phyloP scores from a whole-genome alignment of 2,888 invertebrate species.

The Platycheirus albimanus region DNA sequence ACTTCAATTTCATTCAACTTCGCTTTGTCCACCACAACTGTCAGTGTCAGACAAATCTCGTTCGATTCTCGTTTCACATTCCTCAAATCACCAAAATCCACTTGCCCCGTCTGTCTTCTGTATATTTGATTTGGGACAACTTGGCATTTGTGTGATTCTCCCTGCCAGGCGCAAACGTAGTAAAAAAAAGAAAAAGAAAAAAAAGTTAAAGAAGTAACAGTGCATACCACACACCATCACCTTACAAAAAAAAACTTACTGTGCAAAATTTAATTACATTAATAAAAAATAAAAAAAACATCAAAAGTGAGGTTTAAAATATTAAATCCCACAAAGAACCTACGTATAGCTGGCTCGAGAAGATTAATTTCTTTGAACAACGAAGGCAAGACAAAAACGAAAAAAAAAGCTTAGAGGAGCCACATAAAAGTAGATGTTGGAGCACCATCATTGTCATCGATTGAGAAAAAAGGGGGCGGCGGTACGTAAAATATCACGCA shows the following conservation, averaged over 20 bases:
- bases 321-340: conserved; percentile 17
- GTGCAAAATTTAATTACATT: conserved; percentile 58
- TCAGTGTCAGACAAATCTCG: neutral
- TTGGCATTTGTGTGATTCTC: conserved; percentile 70
- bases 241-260: conserved; percentile 47
- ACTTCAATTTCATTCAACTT: conserved; percentile 28
- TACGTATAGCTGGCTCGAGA: neutral
- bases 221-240: conserved; percentile 44
- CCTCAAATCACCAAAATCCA: conserved; percentile 62
- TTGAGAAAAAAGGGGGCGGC: conserved; percentile 71
- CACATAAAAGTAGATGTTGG: conserved; percentile 63
- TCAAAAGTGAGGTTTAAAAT: conserved; percentile 9
- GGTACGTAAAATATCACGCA: conserved; percentile 56
- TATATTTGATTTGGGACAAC: conserved; percentile 62
- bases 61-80: conserved; percentile 56
- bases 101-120: conserved; percentile 5
- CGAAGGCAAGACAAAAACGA: conserved; percentile 9
- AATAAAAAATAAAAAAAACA: conserved; percentile 28
- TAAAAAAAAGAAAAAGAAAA: conserved; percentile 32
- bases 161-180: conserved; percentile 71
- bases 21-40: neutral
- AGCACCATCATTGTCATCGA: conserved; percentile 74
- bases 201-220: conserved; percentile 28
- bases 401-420: conserved; percentile 39
- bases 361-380: too few relatives aligned